phyloP scores from a whole-genome alignment of 2,113 vertebrate genomes.

The Arvicanthis niloticus region DNA sequence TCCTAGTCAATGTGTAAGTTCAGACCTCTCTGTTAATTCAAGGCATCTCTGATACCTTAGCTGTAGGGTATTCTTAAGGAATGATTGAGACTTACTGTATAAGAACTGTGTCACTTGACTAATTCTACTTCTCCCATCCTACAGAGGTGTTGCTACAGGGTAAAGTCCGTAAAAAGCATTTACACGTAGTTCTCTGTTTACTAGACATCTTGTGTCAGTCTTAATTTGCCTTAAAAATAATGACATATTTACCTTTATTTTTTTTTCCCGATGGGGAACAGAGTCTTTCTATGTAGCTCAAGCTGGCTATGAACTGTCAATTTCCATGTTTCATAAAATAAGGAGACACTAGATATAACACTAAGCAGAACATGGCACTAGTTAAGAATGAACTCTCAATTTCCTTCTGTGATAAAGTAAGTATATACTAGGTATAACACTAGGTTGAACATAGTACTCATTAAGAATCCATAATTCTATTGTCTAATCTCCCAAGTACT shows the following conservation, averaged over 20 bases:
- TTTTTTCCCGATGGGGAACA: too few species aligned
- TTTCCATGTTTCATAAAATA: neutral
- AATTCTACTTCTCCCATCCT: neutral
- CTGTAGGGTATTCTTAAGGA: too few species aligned
- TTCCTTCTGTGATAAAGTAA: neutral
- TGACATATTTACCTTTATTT: neutral
- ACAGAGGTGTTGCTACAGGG: neutral
- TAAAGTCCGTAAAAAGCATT: neutral
- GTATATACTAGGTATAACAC: neutral
- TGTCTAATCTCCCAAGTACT: neutral
- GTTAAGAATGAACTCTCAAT: neutral
- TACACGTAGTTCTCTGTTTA: neutral
- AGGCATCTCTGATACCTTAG: neutral
- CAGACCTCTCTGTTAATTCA: neutral
- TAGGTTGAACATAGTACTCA: neutral
- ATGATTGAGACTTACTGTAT: neutral
- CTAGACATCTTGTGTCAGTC: neutral
- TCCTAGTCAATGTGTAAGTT: neutral
- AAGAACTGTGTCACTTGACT: neutral
- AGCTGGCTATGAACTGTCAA: neutral
- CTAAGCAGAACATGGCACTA: too few species aligned
- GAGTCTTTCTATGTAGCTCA: neutral
- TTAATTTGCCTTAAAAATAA: neutral
- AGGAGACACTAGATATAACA: neutral
- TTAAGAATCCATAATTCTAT: neutral